Evolutionary conservation across 2,888 invertebrate genomes (phyloP).

Genomic region (Scaptomyza caliginosa): DNA sequence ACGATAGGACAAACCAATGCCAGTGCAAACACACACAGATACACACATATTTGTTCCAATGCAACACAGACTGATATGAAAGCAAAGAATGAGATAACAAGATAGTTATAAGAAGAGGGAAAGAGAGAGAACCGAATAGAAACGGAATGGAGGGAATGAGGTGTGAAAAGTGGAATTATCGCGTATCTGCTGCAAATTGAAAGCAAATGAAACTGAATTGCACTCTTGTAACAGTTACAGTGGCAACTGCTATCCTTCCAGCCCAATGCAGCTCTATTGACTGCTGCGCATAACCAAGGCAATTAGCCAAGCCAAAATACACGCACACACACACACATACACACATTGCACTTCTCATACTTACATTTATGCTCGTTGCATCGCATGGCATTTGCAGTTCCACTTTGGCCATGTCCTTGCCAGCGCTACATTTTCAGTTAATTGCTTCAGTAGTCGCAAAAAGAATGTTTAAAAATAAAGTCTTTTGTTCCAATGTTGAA

Average conservation of each 20-base stretch:
- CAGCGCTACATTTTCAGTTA: conserved; percentile 76
- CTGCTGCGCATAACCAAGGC: conserved; percentile 55
- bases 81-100: background rate
- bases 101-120: background rate
- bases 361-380: conserved; percentile 76
- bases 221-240: conserved; percentile 28
- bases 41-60: conserved; percentile 3
- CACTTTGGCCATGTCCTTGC: conserved; percentile 74
- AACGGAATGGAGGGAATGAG: conserved; percentile 2
- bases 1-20: conserved; percentile 25
- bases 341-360: conserved; percentile 34
- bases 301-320: conserved; percentile 55
- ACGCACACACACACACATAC: background rate
- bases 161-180: conserved; percentile 43
- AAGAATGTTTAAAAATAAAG: conserved; percentile 28
- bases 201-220: conserved; percentile 69
- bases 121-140: background rate
- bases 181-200: conserved; percentile 64
- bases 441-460: conserved; percentile 62
- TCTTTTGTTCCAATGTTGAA: conserved; percentile 61
- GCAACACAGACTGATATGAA: conserved; percentile 8
- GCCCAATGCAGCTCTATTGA: conserved; percentile 42
- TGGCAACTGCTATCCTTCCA: conserved; percentile 14
- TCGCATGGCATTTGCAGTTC: conserved; percentile 72
- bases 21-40: conserved; percentile 3